A percentile compares a stretch with the other conserved stretches of the same genome.
phyloP scores from a whole-genome alignment of 1,140 invertebrate genomes.

The Trypoxylus dichotomus region DNA sequence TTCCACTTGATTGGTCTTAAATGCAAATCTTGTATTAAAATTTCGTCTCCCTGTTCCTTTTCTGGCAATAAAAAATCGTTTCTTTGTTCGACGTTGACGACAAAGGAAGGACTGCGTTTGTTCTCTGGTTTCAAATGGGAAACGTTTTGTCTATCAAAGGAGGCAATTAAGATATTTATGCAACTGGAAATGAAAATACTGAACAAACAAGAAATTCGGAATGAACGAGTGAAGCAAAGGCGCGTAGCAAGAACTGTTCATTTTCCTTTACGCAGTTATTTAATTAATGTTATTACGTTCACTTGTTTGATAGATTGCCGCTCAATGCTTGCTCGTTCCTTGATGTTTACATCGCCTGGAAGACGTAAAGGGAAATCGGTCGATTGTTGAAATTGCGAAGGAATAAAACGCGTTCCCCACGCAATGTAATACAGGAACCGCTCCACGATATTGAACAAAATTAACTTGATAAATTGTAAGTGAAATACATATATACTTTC shows the following conservation, averaged over 20 bases:
- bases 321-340: not conserved
- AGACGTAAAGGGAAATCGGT: not conserved
- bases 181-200: conserved; percentile 15
- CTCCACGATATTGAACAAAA: no score
- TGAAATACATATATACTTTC: no score
- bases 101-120: not conserved
- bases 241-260: not conserved
- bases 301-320: not conserved
- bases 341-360: not conserved
- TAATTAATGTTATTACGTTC: conserved; percentile 4
- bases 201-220: conserved; percentile 5
- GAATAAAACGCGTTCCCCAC: not conserved
- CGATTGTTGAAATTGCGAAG: not conserved
- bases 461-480: no score
- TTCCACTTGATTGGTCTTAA: not conserved
- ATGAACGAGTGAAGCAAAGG: not conserved
- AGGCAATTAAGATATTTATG: conserved; percentile 23
- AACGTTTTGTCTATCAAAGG: conserved; percentile 15
- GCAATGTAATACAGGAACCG: not conserved
- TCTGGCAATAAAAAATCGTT: not conserved
- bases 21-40: not conserved
- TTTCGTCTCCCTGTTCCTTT: not conserved
- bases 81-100: not conserved
- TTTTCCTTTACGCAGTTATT: not conserved
- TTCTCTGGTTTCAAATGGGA: conserved; percentile 2